These are phyloP conservation scores for Lasioglossum villosulum DNA, from an alignment of 2,888 invertebrate genomes.

Conservation along the genomic window DNA sequence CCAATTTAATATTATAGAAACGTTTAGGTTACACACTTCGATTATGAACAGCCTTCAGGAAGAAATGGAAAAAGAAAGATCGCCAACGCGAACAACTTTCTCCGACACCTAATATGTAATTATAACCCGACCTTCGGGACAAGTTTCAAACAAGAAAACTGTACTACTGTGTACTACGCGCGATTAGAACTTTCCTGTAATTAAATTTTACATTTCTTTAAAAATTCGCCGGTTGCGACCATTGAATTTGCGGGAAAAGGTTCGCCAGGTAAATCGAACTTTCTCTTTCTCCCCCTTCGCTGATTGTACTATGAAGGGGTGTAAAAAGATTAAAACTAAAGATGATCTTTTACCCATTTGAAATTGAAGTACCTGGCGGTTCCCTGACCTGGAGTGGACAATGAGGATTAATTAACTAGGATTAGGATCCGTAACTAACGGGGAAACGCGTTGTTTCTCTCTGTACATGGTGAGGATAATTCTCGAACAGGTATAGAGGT, in stretches of 20 bases:
- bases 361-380: not conserved
- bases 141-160: not conserved
- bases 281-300: not conserved
- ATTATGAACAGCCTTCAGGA: not conserved
- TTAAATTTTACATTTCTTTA: not conserved
- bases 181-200: not conserved
- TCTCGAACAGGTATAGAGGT: slow-evolving; percentile 33
- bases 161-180: not conserved
- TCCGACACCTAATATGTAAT: slow-evolving; percentile 16
- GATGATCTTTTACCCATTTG: not conserved
- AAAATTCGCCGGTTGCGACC: not conserved
- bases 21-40: not conserved
- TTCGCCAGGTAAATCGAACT: too few species aligned
- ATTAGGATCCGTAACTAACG: slow-evolving; percentile 61
- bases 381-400: not conserved
- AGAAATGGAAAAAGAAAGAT: not conserved
- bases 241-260: not conserved
- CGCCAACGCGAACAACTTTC: not conserved
- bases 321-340: not conserved
- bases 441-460: slow-evolving; percentile 52
- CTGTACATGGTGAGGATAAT: not conserved
- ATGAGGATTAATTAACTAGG: slow-evolving; percentile 54
- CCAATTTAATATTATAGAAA: not conserved
- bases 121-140: not conserved
- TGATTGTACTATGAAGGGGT: not conserved